Conservation (phyloP, 2,888 invertebrate genomes). For the Diarsia rubi region DNA sequence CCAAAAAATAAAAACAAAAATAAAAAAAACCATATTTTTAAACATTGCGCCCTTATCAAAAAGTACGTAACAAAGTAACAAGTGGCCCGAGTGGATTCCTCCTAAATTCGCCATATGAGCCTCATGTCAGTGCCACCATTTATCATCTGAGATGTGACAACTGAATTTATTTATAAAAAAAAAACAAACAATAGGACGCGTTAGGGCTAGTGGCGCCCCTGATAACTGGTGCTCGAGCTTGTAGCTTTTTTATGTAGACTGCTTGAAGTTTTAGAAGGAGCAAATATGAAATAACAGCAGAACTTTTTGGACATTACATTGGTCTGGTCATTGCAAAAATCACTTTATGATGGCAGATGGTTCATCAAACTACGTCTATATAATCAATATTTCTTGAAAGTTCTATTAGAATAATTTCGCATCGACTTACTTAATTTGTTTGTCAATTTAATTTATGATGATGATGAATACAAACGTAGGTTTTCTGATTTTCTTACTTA, state of each 20-base stretch:
- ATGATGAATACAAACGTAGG: too few relatives aligned
- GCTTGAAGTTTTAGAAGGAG: constrained; percentile 57
- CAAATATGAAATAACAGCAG: neutral
- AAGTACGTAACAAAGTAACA: constrained; percentile 74
- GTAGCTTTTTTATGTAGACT: constrained; percentile 76
- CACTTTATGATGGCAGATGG: neutral
- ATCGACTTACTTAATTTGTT: neutral
- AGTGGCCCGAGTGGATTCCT: constrained; percentile 85
- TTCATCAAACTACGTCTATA: too few relatives aligned
- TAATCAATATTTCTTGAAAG: neutral
- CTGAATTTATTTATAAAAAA: constrained; percentile 89
- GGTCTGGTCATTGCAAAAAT: neutral
- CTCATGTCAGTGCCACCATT: constrained; percentile 85
- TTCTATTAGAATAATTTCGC: neutral
- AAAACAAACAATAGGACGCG: constrained; percentile 86
- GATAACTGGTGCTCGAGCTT: constrained; percentile 79
- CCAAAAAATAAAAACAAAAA: constrained; percentile 37
- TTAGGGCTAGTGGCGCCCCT: constrained; percentile 81
- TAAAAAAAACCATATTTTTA: constrained; percentile 66
- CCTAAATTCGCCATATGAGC: constrained; percentile 88
- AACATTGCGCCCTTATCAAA: constrained; percentile 73
- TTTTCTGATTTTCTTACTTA: neutral
- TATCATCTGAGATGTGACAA: constrained; percentile 89
- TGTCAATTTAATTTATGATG: neutral
- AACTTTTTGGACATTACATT: neutral